Evolutionary conservation across 2,888 invertebrate species (phyloP).

Genomic region (Pedicia rivosa): DNA sequence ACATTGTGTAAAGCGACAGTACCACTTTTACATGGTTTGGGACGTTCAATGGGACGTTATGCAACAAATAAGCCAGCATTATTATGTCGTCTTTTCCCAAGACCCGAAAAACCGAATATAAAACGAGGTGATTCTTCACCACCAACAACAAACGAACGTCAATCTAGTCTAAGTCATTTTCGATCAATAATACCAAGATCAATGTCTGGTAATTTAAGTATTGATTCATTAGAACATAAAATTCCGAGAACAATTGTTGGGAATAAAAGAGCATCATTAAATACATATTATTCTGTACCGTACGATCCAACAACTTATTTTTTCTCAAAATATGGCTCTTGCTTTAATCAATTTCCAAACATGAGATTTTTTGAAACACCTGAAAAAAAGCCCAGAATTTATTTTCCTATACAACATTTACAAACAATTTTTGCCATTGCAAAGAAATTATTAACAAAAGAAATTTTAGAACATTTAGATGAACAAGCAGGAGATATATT

Average conservation of each 20-base stretch:
- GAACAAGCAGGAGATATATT: conserved; percentile 69
- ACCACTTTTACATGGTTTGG: conserved; percentile 74
- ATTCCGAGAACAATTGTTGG: conserved; percentile 12
- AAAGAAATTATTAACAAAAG: conserved; percentile 74
- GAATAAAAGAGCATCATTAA: conserved; percentile 21
- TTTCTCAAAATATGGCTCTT: conserved; percentile 83
- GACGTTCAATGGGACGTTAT: conserved; percentile 83
- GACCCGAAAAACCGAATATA: conserved; percentile 43
- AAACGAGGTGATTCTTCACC: conserved; percentile 26
- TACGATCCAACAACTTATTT: conserved; percentile 75
- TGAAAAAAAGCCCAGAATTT: conserved; percentile 45
- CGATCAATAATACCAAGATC: conserved; percentile 85
- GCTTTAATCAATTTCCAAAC: conserved; percentile 79
- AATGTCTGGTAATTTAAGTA: conserved; percentile 64
- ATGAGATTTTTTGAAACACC: conserved; percentile 61
- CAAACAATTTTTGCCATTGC: conserved; percentile 64
- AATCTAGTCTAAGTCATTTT: conserved; percentile 52
- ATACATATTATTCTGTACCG: conserved; percentile 46
- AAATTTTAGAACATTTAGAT: conserved; percentile 64
- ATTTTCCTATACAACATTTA: conserved; percentile 61
- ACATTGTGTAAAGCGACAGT: conserved; percentile 72
- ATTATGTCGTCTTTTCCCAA: conserved; percentile 70
- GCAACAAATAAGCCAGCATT: conserved; percentile 63
- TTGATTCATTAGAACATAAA: conserved; percentile 35
- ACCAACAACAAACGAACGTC: conserved; percentile 35